Evolutionary conservation across 2,888 invertebrate genomes (phyloP).

Genomic region (Helleia helle): DNA sequence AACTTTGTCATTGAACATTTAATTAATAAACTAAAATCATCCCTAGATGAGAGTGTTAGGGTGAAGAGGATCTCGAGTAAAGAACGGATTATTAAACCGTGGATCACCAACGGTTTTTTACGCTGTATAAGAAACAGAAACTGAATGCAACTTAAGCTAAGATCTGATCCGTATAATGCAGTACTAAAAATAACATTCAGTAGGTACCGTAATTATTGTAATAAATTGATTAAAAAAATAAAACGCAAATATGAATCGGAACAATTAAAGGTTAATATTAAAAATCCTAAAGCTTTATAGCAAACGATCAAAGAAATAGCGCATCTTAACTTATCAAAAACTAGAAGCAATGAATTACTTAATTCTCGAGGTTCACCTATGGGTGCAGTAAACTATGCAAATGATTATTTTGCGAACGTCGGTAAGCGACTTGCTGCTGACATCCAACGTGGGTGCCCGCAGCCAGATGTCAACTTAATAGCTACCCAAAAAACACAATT

Average conservation of each 20-base stretch:
- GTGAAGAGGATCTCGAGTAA: background rate
- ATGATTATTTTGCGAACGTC: slow-evolving; percentile 9
- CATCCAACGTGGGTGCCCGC: no score
- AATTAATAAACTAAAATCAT: background rate
- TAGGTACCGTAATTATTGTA: background rate
- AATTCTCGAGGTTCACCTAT: background rate
- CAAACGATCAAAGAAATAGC: slow-evolving; percentile 9
- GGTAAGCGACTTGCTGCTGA: no score
- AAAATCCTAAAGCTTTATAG: slow-evolving; percentile 11
- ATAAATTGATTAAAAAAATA: background rate
- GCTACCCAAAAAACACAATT: background rate
- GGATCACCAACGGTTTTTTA: background rate
- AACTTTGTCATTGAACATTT: background rate
- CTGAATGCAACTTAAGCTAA: background rate
- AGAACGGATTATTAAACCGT: background rate
- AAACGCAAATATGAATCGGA: background rate
- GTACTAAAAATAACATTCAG: background rate
- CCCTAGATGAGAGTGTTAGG: background rate
- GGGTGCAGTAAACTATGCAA: slow-evolving; percentile 6
- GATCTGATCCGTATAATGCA: background rate
- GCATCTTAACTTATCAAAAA: background rate
- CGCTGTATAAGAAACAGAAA: background rate
- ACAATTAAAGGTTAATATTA: slow-evolving; percentile 1
- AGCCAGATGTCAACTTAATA: no score
- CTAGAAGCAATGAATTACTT: background rate